These are phyloP conservation scores for Haliaeetus albicilla DNA, from an alignment of 2,797 vertebrate species.

Conservation along the genomic window DNA sequence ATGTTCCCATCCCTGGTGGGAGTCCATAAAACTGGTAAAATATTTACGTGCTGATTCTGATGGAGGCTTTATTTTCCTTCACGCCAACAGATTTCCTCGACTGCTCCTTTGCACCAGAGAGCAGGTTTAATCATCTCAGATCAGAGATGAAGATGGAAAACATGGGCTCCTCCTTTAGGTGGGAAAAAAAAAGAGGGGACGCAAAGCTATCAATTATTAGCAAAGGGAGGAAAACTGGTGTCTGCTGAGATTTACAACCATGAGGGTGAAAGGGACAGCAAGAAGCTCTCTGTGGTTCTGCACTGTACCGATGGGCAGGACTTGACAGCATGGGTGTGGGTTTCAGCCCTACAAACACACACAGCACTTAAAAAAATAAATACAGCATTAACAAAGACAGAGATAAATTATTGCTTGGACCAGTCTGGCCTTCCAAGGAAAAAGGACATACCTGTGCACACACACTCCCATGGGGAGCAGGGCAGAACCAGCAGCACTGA, in stretches of 20 bases:
- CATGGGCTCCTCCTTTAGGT: neutral
- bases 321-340: rapidly evolving
- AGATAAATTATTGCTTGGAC: neutral
- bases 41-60: neutral
- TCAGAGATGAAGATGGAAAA: neutral
- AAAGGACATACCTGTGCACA: neutral
- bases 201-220: neutral
- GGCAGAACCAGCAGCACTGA: neutral
- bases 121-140: neutral
- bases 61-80: neutral
- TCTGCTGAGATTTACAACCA: neutral
- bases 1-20: neutral
- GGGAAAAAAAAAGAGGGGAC: neutral
- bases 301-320: rapidly evolving
- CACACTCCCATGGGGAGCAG: neutral
- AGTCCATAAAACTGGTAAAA: constrained; percentile 43
- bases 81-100: neutral
- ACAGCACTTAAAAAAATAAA: neutral
- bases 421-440: neutral
- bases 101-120: neutral
- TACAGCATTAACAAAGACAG: neutral
- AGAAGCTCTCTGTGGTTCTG: neutral
- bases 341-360: neutral
- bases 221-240: neutral
- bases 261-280: neutral